Evolutionary conservation across 2,113 vertebrate genomes (phyloP), one percentile per base, ranked within the genome.

Genomic region (Elachura formosa): DNA sequence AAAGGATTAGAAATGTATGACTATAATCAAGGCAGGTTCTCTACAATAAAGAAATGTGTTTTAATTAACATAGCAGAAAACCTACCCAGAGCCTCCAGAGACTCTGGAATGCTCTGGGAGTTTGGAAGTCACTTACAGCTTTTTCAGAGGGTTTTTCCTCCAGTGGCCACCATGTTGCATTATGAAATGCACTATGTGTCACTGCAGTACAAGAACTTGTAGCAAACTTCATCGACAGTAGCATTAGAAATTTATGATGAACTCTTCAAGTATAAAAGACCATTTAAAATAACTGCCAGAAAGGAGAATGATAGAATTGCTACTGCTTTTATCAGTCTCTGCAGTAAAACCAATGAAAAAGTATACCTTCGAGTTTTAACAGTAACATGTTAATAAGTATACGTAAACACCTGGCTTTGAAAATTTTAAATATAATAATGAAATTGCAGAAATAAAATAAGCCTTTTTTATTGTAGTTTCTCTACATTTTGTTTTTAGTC

Each of bases 31-130:
- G 21, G n/a, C 25, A 81, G 20, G 18, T 79, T 95, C 86, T 61
- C 43, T 59, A 45, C 33, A 54, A 38, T 73, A 40, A 84, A 89
- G 22, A 90, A 82, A 76, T 25, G 1, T 0, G 11, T 55, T 67
- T 90, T 73, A 87, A 89, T 93, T 91, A 94, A 85, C 55, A 83
- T 6, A 80, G 40, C 33, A 94, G 62, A 94, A 93, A 93, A 91
- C 45, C 31, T 59, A 59, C 38, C 18, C 76, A 56, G 63, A 69
- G 56, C 21, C 73, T 87, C 56, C 66, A 61, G 77, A 90, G 68
- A 45, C 15, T 83, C 9, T 43, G 34, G 17, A 49, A 43, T 55
- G 36, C 69, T 71, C 48, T 80, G 71, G 69, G 81, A 96, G 24
- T 80, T 48, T 88, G 67, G 49, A 93, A 91, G 38, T 82, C 68